Base-by-base conservation (phyloP, 2,797 vertebrate species). In the Leucoraja ocellata region DNA sequence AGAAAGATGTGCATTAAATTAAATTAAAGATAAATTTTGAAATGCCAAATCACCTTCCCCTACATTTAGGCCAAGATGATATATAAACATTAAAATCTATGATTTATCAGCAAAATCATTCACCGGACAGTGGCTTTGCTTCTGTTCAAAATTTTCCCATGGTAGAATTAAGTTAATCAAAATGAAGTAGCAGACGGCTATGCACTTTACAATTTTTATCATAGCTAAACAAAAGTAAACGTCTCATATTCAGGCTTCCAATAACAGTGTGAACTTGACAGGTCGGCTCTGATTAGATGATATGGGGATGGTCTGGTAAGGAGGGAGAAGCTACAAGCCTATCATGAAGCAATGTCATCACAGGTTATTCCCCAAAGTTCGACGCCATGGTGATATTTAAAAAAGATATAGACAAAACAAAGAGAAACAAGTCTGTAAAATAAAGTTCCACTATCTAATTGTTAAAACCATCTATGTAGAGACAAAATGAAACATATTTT, bases 351-450 rank as follows among this genome's bases (percentile, higher is more conserved):
- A 76, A 76, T n/a, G 2, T 74, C 71, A 54, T 25, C 7, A 74
- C 16, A 74, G 71, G 39, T 39, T 13, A 39, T 73, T 46, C 18
- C 88, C 65, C 65, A 73, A 8, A 74, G 90, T 74, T 23, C 90
- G 76, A 54, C 54, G 39, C 21, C 71, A 28, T 1, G 10, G 5
- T 28, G 5, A 25, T 4, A 21, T 71, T 21, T 63, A 28, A 25
- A 13, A 16, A 63, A 79, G 32, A 78, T 63, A 88, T 88, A 88
- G n/a, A 65, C 68, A 73, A 92, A 92, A 61, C 61, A 76, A 92
- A 92, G 36, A 46, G 39, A 76, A 74, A 46, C 71, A 92, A 92
- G 58, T n/a, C 68, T 54, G 90, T 76, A 92, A 74, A 21, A 76
- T 14, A 36, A 74, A 46, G 28, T 28, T 39, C 23, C 28, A 76